Percentiles rank a stretch among this genome's conserved stretches.
Evolutionary conservation across 2,888 invertebrate genomes (phyloP).

Genomic region (Aelia acuminata): DNA sequence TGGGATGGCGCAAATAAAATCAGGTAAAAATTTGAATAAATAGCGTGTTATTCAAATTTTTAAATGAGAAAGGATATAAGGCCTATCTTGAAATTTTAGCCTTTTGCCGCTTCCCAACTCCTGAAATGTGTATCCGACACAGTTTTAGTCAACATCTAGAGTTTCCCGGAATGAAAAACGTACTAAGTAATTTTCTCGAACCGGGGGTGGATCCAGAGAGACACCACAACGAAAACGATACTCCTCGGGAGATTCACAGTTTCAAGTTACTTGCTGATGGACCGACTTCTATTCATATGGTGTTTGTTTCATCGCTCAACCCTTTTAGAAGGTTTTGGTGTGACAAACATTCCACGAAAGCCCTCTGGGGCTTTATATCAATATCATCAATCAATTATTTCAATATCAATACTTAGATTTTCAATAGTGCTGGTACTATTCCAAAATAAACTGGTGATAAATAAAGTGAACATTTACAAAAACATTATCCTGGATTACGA

Average conservation of each 20-base stretch:
- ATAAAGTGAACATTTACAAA: too few relatives aligned
- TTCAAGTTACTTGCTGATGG: slow-evolving; percentile 1
- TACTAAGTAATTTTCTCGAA: neutral
- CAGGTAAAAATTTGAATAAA: neutral
- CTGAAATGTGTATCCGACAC: neutral
- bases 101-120: neutral
- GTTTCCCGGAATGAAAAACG: slow-evolving; percentile 12
- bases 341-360: neutral
- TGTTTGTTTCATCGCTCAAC: neutral
- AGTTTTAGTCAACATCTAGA: slow-evolving; percentile 7
- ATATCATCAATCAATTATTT: too few relatives aligned
- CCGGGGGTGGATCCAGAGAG: neutral
- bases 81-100: neutral
- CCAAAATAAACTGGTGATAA: too few relatives aligned
- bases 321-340: neutral
- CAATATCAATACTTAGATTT: too few relatives aligned
- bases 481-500: too few relatives aligned
- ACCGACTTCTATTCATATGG: neutral
- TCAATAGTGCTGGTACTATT: too few relatives aligned
- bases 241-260: neutral
- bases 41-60: neutral
- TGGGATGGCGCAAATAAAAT: neutral
- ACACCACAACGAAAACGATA: neutral
- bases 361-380: too few relatives aligned
- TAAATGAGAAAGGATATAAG: neutral